Evolutionary conservation across 1,140 invertebrate species (phyloP).

Genomic region (Temnothorax curvispinosus): DNA sequence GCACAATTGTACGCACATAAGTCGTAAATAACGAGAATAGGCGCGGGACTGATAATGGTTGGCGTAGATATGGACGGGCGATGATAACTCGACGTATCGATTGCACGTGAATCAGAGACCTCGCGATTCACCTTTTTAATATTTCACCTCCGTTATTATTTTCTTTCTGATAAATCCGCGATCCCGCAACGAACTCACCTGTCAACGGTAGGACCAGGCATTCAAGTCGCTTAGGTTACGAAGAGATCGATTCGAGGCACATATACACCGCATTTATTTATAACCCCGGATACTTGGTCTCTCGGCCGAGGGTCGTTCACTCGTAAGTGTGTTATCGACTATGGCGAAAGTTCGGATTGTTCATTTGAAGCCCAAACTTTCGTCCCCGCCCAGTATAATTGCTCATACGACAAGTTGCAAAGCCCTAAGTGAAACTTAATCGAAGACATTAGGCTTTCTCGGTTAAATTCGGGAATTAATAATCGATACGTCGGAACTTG

Average conservation of each 20-base stretch:
- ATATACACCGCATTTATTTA: constrained; percentile 39
- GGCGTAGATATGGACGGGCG: not conserved
- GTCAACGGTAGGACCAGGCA: constrained; percentile 14
- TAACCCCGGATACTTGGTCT: constrained; percentile 30
- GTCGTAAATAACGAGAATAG: constrained; percentile 17
- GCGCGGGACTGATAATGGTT: constrained; percentile 6
- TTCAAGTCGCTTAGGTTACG: constrained; percentile 21
- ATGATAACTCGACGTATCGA: constrained; percentile 36
- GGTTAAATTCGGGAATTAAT: not conserved
- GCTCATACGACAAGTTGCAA: not conserved
- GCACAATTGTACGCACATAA: not conserved
- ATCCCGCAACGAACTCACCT: not conserved
- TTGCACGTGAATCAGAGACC: not conserved
- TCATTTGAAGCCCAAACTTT: constrained; percentile 39
- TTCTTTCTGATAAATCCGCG: not conserved
- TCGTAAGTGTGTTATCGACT: constrained; percentile 52
- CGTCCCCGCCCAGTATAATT: not conserved
- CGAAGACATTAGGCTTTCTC: not conserved
- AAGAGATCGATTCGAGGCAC: constrained; percentile 35
- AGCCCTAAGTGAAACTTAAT: constrained; percentile 15
- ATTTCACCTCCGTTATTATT: not conserved
- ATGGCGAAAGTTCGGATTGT: constrained; percentile 31
- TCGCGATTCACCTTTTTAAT: not conserved
- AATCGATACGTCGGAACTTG: not conserved
- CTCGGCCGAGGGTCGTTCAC: constrained; percentile 42